Conservation (phyloP, 2,797 vertebrate genomes). For the Heteromormyrus szaboi region DNA sequence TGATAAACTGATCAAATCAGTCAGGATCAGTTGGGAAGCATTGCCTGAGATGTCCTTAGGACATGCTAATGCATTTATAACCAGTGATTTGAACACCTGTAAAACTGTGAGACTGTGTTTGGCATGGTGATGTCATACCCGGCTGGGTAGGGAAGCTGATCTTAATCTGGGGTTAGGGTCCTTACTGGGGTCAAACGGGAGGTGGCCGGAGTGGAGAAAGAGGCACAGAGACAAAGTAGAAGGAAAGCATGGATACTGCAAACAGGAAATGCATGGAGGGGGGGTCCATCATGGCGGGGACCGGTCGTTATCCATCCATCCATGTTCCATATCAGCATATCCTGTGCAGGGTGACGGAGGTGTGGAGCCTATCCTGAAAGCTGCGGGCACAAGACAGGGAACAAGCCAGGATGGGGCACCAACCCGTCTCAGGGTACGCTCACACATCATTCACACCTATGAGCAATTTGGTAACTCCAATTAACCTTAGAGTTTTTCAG, state of each 20-base stretch:
- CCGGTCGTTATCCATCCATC: neutral
- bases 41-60: neutral
- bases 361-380: neutral
- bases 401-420: neutral
- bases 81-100: neutral
- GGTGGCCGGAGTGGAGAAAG: neutral
- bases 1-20: conserved; percentile 22
- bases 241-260: neutral
- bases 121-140: neutral
- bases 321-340: neutral
- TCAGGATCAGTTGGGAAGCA: neutral
- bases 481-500: neutral
- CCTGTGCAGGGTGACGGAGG: neutral
- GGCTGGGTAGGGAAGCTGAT: neutral
- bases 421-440: neutral
- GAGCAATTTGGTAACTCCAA: neutral
- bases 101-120: neutral
- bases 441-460: neutral
- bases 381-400: neutral
- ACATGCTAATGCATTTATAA: neutral
- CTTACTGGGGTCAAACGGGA: neutral
- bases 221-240: neutral
- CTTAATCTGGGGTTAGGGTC: neutral
- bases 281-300: neutral
- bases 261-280: neutral